Conservation (phyloP, 2,797 vertebrate species). For the Channallabes apus region DNA sequence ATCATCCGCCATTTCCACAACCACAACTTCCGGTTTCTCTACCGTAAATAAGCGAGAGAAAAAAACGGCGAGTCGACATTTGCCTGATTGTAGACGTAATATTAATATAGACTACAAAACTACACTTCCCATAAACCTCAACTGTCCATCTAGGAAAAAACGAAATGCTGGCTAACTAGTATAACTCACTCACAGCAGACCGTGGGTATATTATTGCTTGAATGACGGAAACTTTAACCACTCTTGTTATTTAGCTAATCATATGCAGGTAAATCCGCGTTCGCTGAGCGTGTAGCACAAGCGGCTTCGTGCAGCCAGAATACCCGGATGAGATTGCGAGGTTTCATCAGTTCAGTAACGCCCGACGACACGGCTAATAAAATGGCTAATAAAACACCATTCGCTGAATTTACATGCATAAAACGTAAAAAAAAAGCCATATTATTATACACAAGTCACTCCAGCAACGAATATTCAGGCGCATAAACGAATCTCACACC, state of each 20-base stretch:
- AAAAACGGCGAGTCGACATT: not conserved
- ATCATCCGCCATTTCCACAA: constrained; percentile 11
- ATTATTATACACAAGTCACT: not conserved
- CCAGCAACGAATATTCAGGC: not conserved
- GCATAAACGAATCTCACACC: not conserved
- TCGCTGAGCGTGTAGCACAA: not conserved
- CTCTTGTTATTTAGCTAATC: not conserved
- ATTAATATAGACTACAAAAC: not conserved
- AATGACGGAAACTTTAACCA: not conserved
- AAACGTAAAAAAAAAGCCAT: not conserved
- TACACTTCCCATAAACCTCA: not conserved
- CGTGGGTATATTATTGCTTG: not conserved
- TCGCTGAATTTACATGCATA: not conserved
- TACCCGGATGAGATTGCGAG: not conserved
- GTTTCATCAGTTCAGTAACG: not conserved
- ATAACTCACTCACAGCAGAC: too few relatives aligned
- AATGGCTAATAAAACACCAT: not conserved
- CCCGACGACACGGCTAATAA: too few relatives aligned
- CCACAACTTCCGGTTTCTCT: constrained; percentile 19
- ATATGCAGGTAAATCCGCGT: not conserved
- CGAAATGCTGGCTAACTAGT: not conserved
- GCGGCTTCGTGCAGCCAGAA: not conserved
- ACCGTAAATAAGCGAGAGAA: constrained; percentile 18
- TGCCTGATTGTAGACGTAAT: too few relatives aligned
- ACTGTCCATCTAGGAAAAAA: not conserved